Evolutionary conservation across 2,113 vertebrate genomes (phyloP).

Genomic region (Trematocara stigmaticum): DNA sequence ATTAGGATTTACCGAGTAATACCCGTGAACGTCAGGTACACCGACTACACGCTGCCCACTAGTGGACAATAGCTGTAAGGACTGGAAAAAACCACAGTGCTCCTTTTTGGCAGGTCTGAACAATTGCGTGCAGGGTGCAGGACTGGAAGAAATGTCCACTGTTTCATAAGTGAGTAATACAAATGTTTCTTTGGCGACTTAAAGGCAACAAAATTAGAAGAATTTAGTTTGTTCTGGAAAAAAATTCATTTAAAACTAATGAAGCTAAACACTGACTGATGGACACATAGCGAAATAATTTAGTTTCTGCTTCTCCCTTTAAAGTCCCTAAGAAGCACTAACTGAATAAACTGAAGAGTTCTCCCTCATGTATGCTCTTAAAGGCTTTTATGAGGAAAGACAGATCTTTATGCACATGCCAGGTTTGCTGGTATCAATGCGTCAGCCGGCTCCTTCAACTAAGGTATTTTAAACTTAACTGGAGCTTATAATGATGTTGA

Average conservation of each 20-base stretch:
- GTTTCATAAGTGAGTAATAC: background rate
- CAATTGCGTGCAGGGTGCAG: background rate
- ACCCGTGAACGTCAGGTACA: background rate
- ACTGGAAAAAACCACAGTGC: background rate
- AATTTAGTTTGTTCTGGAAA: background rate
- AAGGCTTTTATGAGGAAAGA: background rate
- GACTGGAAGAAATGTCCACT: background rate
- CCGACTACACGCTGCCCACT: constrained; percentile 7
- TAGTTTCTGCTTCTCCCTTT: background rate
- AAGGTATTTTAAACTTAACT: background rate
- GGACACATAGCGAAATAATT: fast-evolving
- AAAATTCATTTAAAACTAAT: background rate
- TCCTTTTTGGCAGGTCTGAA: background rate
- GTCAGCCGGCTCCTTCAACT: background rate
- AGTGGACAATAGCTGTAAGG: background rate
- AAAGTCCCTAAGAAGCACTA: background rate
- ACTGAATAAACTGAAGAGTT: background rate
- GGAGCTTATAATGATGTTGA: background rate
- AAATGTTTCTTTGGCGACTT: background rate
- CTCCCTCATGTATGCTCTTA: background rate
- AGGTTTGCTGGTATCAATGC: background rate
- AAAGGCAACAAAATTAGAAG: background rate
- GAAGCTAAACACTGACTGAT: background rate
- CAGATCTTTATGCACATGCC: fast-evolving
- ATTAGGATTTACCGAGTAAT: background rate